Evolutionary conservation across 2,797 vertebrate species (phyloP).

Genomic region (Arctocebus calabarensis): DNA sequence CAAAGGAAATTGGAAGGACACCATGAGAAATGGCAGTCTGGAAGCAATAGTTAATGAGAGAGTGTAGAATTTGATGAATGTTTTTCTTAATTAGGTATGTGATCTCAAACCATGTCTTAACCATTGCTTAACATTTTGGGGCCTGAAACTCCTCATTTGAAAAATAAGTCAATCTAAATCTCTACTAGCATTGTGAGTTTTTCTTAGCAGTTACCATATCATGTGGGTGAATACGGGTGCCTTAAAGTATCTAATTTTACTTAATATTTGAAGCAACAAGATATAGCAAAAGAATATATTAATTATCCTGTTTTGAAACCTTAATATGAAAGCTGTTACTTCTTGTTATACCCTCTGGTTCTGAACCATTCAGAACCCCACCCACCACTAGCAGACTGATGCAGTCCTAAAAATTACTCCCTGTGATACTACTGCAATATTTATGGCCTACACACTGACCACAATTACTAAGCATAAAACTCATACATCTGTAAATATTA

Average conservation of each 20-base stretch:
- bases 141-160: neutral
- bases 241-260: constrained; percentile 28
- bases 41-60: neutral
- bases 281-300: neutral
- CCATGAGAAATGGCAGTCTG: neutral
- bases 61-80: neutral
- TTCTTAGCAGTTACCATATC: neutral
- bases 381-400: neutral
- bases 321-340: neutral
- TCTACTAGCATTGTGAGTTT: neutral
- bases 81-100: constrained; percentile 2
- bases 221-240: neutral
- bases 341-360: neutral
- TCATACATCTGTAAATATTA: neutral
- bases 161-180: neutral
- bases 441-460: neutral
- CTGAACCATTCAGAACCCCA: neutral
- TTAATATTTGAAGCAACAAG: neutral
- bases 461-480: neutral
- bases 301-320: neutral
- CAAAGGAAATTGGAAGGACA: neutral
- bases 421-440: neutral
- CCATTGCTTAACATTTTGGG: neutral
- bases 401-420: neutral
- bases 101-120: neutral